Percentiles rank a stretch among this genome's conserved stretches.
Conservation (phyloP, 2,888 invertebrate genomes). For the Amphipyra tragopoginis region DNA sequence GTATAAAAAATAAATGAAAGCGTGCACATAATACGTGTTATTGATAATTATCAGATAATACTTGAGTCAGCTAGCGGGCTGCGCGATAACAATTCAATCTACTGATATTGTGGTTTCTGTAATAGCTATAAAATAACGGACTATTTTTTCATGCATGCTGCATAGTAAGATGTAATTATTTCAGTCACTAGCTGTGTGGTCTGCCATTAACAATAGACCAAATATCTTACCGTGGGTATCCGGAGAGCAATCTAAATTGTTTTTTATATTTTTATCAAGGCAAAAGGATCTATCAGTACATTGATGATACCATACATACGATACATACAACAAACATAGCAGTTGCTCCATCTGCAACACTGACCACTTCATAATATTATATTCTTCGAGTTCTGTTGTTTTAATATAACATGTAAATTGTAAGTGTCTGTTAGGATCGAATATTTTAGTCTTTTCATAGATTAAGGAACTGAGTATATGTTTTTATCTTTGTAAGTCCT, state of each 20-base stretch:
- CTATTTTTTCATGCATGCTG: conserved; percentile 32
- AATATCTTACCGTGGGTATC: conserved; percentile 6
- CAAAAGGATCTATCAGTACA: conserved; percentile 3
- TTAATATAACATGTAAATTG: too few species aligned
- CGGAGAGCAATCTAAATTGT: conserved; percentile 10
- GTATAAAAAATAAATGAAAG: conserved; percentile 34
- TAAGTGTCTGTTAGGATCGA: too few species aligned
- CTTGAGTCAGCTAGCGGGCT: conserved; percentile 39
- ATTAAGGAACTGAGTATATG: too few species aligned
- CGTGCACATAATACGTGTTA: conserved; percentile 45
- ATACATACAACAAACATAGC: too few species aligned
- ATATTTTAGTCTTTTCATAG: too few species aligned
- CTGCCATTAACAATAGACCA: conserved; percentile 16
- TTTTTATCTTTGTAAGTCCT: not conserved
- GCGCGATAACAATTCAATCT: conserved; percentile 53
- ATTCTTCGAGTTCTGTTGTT: too few species aligned
- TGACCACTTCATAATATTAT: too few species aligned
- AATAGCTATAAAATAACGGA: conserved; percentile 46
- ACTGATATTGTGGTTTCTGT: conserved; percentile 49
- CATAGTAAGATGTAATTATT: conserved; percentile 21
- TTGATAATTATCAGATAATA: conserved; percentile 63
- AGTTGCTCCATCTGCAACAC: too few species aligned
- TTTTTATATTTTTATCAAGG: conserved; percentile 9
- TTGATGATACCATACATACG: conserved; percentile 1
- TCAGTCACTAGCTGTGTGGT: conserved; percentile 30